These are phyloP conservation scores for Tachysurus fulvidraco DNA, from an alignment of 2,113 vertebrate species.

Conservation along the genomic window DNA sequence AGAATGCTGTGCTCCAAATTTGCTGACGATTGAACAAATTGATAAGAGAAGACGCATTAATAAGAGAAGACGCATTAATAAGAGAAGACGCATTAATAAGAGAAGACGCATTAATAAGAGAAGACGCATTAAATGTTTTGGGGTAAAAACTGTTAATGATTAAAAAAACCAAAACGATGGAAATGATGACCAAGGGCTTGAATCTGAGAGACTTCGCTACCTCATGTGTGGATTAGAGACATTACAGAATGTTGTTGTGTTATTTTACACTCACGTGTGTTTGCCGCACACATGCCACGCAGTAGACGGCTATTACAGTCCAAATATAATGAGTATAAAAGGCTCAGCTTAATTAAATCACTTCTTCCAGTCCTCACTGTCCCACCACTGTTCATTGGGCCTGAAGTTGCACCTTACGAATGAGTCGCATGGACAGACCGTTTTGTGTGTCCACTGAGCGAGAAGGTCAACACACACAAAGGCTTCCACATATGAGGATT, in stretches of 20 bases:
- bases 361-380: not conserved
- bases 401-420: not conserved
- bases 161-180: not conserved
- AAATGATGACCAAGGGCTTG: not conserved
- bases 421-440: not conserved
- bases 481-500: constrained; percentile 13
- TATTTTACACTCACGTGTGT: too few relatives aligned
- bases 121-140: too few relatives aligned
- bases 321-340: not conserved
- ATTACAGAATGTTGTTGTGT: not conserved
- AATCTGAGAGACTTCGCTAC: not conserved
- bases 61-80: too few relatives aligned
- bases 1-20: not conserved
- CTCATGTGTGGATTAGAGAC: not conserved
- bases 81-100: too few relatives aligned
- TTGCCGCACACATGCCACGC: not conserved
- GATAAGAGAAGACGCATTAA: too few relatives aligned
- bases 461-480: constrained; percentile 23
- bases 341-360: not conserved
- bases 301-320: not conserved
- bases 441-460: not conserved
- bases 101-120: too few relatives aligned
- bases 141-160: not conserved
- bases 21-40: not conserved
- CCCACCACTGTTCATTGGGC: not conserved